Base-by-base conservation (phyloP, 1,140 invertebrate genomes). In the Adoxophyes honmai region DNA sequence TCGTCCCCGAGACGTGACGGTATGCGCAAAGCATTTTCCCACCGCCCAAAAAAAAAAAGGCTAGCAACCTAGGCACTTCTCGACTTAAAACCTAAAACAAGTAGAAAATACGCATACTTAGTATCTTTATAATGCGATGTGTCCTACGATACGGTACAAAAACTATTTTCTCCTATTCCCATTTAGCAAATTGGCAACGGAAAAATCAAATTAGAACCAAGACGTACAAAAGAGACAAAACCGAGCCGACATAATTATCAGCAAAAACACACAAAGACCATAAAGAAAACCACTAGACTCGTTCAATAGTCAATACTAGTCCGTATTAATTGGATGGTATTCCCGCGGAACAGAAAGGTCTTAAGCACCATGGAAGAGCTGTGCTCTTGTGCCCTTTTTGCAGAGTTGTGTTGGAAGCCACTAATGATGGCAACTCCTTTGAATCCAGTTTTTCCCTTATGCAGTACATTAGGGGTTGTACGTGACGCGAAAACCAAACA, bases 401-500 rank as follows among this genome's bases (percentile, higher is more conserved):
- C 21, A 2, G 0, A 28, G 8, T 18, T 48, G n/a, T 48, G 21
- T 48, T 21, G 16, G 42, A 33, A 28, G 21, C 42, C 42, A 48
- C 42, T 48, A 48, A 48, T 48, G 42, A 48, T n/a, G 42, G 21
- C 42, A 48, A 16, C 21, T 21, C 42, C 42, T 48, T 48, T 48
- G 42, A 48, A 48, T 21, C 16, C 42, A 21, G 42, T 48, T 48
- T 44, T 48, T 48, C 42, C 42, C 42, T 48, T 48, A 48, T 48
- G 42, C 42, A 48, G 42, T 48, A 48, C 42, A 48, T 48, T 48
- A 48, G 42, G 42, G 42, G 6, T 48, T 16, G 10, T 4, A 48
- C 42, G 42, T 48, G 42, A 48, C 42, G 42, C 11, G 42, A 48
- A 48, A 48, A 28, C 18, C 21, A 11, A 48, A 11, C 16, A 28